Percentiles rank a stretch among this genome's conserved stretches.
Conservation (phyloP, 1,140 invertebrate genomes). For the Helicoverpa zea region DNA sequence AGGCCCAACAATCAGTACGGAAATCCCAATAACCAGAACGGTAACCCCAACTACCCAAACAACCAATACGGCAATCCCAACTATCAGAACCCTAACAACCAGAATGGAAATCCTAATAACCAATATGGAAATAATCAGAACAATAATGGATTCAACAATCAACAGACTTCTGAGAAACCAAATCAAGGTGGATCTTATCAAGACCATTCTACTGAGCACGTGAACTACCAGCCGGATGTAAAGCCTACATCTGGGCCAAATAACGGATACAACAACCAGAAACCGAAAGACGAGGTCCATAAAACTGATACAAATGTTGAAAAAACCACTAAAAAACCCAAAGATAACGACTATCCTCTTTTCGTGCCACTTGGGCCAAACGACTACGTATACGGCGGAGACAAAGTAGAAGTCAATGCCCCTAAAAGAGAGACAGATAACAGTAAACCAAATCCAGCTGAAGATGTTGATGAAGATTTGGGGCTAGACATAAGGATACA, state of each 20-base stretch:
- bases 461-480: constrained; percentile 64
- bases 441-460: constrained; percentile 52
- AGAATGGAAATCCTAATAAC: constrained; percentile 14
- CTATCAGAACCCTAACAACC: constrained; percentile 34
- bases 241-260: constrained; percentile 16
- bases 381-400: constrained; percentile 55
- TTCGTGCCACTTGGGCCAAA: constrained; percentile 63
- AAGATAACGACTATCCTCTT: constrained; percentile 54
- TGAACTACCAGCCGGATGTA: constrained; percentile 12
- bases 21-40: constrained; percentile 14
- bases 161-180: constrained; percentile 8
- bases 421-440: constrained; percentile 73
- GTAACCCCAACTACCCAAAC: not conserved
- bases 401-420: constrained; percentile 57
- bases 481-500: constrained; percentile 67
- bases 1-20: constrained; percentile 16
- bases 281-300: constrained; percentile 39
- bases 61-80: constrained; percentile 18
- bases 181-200: constrained; percentile 15
- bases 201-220: constrained; percentile 18
- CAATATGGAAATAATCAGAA: constrained; percentile 15
- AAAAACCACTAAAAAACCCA: constrained; percentile 51
- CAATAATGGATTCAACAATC: constrained; percentile 12
- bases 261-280: constrained; percentile 36
- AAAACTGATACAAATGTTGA: constrained; percentile 34